Evolutionary conservation across 2,797 vertebrate species (phyloP).

Genomic region (Choloepus didactylus): DNA sequence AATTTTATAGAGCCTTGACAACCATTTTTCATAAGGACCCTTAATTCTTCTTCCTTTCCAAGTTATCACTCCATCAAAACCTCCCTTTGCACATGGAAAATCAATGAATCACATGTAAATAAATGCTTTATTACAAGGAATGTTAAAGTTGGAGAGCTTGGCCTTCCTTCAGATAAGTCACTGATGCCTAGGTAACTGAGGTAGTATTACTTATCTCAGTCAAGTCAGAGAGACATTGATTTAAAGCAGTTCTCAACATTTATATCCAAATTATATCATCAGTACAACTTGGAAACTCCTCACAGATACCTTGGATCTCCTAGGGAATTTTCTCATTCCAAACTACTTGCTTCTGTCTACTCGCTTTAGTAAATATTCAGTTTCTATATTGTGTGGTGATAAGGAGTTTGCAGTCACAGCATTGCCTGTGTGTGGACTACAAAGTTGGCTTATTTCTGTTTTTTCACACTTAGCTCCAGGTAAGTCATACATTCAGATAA

Average conservation of each 20-base stretch:
- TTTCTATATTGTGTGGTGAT: not conserved
- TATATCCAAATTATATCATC: too few relatives aligned
- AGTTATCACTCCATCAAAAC: not conserved
- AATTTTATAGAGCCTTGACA: too few relatives aligned
- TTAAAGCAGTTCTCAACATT: not conserved
- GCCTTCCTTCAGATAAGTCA: not conserved
- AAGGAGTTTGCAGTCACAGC: not conserved
- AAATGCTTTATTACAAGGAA: not conserved
- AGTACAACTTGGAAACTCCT: not conserved
- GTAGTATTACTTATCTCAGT: not conserved
- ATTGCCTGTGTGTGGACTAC: not conserved
- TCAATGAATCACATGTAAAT: not conserved
- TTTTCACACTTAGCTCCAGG: not conserved
- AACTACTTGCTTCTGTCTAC: not conserved
- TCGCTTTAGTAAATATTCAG: not conserved
- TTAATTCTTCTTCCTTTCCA: not conserved
- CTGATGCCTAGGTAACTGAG: not conserved
- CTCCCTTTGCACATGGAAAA: not conserved
- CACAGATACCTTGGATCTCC: not conserved
- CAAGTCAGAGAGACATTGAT: not conserved
- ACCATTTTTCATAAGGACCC: too few relatives aligned
- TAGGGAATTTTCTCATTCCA: not conserved
- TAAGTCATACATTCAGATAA: not conserved
- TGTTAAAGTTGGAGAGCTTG: not conserved
- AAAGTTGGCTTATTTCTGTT: not conserved